phyloP scores from a whole-genome alignment of 2,113 vertebrate genomes.

The Megaptera novaeangliae region DNA sequence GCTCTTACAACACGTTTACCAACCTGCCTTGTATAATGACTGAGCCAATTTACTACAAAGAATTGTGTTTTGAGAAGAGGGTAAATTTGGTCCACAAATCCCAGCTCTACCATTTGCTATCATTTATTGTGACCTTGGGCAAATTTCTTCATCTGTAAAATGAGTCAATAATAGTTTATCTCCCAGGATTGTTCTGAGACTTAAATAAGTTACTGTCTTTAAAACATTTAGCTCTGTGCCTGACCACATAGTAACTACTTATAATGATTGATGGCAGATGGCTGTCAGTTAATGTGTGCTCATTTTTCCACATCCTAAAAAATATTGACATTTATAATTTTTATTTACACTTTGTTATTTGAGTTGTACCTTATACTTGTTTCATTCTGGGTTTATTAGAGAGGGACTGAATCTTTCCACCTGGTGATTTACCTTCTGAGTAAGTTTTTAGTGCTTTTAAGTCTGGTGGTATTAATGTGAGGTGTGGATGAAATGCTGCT shows the following conservation, averaged over 20 bases:
- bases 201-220: not conserved
- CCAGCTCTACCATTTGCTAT: not conserved
- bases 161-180: not conserved
- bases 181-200: not conserved
- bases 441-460: not conserved
- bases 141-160: not conserved
- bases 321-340: not conserved
- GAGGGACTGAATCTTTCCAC: not conserved
- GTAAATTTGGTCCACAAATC: not conserved
- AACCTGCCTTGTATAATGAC: not conserved
- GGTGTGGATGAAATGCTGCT: not conserved
- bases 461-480: not conserved
- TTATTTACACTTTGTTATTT: not conserved
- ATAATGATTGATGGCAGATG: not conserved
- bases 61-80: not conserved
- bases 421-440: not conserved
- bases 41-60: not conserved
- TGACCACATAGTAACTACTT: not conserved
- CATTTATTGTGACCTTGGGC: not conserved
- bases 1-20: not conserved
- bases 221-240: not conserved
- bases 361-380: not conserved
- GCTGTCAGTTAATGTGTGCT: not conserved
- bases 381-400: slow-evolving; percentile 14
- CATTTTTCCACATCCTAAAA: not conserved